A percentile compares a stretch with the other conserved stretches of the same genome.
Evolutionary conservation across 2,113 vertebrate species (phyloP).

Genomic region (Indri indri): DNA sequence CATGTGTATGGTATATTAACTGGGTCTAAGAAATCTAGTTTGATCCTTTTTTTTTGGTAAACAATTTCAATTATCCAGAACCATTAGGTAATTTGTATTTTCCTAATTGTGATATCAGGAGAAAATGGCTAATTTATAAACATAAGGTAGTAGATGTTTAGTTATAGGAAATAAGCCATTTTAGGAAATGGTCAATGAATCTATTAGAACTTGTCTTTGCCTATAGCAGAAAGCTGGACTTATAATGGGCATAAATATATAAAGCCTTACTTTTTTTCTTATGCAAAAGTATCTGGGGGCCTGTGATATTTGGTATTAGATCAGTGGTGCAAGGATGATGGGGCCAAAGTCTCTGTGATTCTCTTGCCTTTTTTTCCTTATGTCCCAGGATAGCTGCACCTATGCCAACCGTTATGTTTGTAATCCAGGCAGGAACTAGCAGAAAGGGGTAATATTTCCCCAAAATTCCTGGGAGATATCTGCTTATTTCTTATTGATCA

Average conservation of each 20-base stretch:
- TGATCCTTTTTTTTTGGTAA: background rate
- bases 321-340: background rate
- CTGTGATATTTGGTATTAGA: background rate
- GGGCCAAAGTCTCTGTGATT: background rate
- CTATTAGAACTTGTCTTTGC: background rate
- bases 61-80: background rate
- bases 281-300: background rate
- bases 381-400: background rate
- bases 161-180: background rate
- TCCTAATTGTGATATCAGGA: background rate
- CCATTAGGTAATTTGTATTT: background rate
- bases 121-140: background rate
- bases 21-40: background rate
- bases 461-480: background rate
- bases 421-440: background rate
- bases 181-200: background rate
- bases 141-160: background rate
- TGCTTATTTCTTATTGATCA: background rate
- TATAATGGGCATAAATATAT: background rate
- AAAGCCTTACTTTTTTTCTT: background rate
- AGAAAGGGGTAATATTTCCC: background rate
- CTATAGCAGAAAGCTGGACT: background rate
- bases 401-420: background rate
- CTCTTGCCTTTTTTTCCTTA: background rate
- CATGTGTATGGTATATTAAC: background rate